Base-by-base conservation (phyloP, 2,888 invertebrate genomes). In the Monochamus alternatus region DNA sequence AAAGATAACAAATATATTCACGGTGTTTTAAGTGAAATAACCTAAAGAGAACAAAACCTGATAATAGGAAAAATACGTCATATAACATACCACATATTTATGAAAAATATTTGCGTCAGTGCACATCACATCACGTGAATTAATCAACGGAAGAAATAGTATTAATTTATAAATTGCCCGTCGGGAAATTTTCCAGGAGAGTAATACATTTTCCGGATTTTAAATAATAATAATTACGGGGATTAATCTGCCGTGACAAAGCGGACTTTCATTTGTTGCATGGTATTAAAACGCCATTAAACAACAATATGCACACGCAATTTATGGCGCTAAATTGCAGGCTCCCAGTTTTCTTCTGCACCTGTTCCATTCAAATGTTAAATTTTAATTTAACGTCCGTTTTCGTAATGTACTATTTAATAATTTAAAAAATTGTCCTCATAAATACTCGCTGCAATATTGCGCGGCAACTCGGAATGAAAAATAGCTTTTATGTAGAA, bases 341-440 rank as follows among this genome's bases (percentile, higher is more conserved):
- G 66, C 62, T 75, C 75, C 44, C 75, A 59, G 72, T 66, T 67
- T 65, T 71, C 66, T 63, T 75, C 67, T 72, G 64, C 75, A 75
- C 75, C 75, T 75, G 75, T 75, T 66, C 64, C 72, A 72, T 72
- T 72, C 67, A 44, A 58, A 75, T 70, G 66, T 69, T 68, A 74
- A 73, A 74, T 69, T 58, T 72, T 70, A 70, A 70, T 75, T 75
- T 75, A 66, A 70, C 59, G 66, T 22, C 31, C 64, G 68, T 52
- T 32, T 63, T 60, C 47, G 10, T 59, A 59, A 69, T 69, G 14
- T 62, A 12, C 47, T 7, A 22, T 52, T 63, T 62, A 47, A 38
- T 30, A 62, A 71, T 47, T 62, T 63, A 22, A 71, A 71, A 68
- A 63, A 71, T 62, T 38, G 12, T 38, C 32, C 7, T 14, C 60